These are phyloP conservation scores for Melitaea cinxia DNA, from an alignment of 1,140 invertebrate genomes.

Conservation along the genomic window DNA sequence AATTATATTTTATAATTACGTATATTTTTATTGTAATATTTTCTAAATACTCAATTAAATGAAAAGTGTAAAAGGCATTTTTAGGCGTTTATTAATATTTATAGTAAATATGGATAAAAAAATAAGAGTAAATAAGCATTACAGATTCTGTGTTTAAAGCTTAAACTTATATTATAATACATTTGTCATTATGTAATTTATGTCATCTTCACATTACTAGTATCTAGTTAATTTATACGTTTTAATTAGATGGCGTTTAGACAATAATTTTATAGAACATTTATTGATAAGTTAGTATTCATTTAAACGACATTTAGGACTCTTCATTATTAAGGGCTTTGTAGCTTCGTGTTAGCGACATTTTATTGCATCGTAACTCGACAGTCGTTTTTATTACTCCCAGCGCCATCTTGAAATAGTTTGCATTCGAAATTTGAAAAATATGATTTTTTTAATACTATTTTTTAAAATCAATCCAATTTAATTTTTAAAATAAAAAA, in stretches of 20 bases:
- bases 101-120: no score
- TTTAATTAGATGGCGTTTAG: not conserved
- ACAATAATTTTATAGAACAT: constrained; percentile 26
- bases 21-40: no score
- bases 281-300: constrained; percentile 45
- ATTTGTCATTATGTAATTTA: no score
- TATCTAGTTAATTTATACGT: not conserved
- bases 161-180: not conserved
- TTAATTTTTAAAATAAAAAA: not conserved
- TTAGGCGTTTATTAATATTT: no score
- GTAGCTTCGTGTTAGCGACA: constrained; percentile 49
- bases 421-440: constrained; percentile 48
- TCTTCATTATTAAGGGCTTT: constrained; percentile 44
- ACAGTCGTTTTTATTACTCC: constrained; percentile 54
- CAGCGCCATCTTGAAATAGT: constrained; percentile 64
- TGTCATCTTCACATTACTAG: no score
- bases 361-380: constrained; percentile 63
- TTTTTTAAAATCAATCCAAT: not conserved
- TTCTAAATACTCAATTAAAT: no score
- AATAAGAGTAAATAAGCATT: no score
- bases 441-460: not conserved
- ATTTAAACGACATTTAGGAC: constrained; percentile 58
- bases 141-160: no score
- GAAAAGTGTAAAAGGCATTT: no score
- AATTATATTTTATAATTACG: not conserved